phyloP scores from a whole-genome alignment of 2,888 invertebrate species.

The Epinotia ramella region DNA sequence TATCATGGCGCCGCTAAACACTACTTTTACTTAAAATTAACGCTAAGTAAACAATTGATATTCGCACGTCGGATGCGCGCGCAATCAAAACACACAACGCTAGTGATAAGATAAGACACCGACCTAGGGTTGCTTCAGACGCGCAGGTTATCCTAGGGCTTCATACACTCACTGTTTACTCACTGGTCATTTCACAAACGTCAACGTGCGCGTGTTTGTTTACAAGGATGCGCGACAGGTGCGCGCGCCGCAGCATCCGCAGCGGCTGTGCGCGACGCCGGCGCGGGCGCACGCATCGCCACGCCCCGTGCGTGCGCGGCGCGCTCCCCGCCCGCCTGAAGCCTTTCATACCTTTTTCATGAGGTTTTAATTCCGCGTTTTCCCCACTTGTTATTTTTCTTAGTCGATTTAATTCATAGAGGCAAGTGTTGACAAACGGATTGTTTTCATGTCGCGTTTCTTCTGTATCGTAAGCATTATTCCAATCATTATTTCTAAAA shows the following conservation, averaged over 20 bases:
- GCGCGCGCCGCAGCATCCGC: constrained; percentile 80
- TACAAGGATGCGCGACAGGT: constrained; percentile 63
- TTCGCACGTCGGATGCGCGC: constrained; percentile 68
- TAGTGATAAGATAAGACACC: constrained; percentile 74
- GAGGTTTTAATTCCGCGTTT: background rate
- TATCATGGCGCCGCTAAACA: constrained; percentile 10
- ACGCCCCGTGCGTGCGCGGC: constrained; percentile 75
- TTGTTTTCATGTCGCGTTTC: too few relatives aligned
- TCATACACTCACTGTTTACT: constrained; percentile 65
- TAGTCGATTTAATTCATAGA: too few relatives aligned
- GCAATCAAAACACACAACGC: constrained; percentile 64
- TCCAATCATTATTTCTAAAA: too few relatives aligned
- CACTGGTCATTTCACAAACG: constrained; percentile 71
- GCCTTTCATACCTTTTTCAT: constrained; percentile 31
- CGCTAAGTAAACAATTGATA: constrained; percentile 50
- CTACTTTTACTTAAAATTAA: constrained; percentile 27
- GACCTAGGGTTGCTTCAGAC: constrained; percentile 75
- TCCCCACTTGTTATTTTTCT: too few relatives aligned
- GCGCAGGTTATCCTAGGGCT: constrained; percentile 58
- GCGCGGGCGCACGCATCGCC: constrained; percentile 69
- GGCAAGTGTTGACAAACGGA: too few relatives aligned
- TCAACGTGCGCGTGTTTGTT: constrained; percentile 50
- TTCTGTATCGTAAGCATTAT: too few relatives aligned
- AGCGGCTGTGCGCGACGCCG: constrained; percentile 64
- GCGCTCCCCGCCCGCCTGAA: constrained; percentile 68